These are phyloP conservation scores for Ooceraea biroi DNA, from an alignment of 1,140 invertebrate genomes.

Conservation along the genomic window DNA sequence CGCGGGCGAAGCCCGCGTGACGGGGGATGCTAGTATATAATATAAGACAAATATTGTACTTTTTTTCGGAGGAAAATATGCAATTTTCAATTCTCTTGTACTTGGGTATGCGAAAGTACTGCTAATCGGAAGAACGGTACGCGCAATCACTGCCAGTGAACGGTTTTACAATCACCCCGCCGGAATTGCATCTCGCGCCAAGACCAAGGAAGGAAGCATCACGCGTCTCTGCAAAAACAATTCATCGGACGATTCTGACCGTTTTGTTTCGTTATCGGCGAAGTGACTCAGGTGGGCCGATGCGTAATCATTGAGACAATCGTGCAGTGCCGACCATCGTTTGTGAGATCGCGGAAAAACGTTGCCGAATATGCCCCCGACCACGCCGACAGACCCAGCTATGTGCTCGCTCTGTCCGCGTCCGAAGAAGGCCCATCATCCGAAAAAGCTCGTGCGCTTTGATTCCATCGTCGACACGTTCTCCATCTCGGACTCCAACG, in stretches of 20 bases:
- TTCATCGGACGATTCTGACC: not conserved
- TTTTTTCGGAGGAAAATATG: no score
- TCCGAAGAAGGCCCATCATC: constrained; percentile 84
- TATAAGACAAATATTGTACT: no score
- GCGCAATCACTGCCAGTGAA: constrained; percentile 47
- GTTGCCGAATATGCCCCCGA: constrained; percentile 82
- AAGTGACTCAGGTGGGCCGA: not conserved
- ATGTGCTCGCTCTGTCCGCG: constrained; percentile 89
- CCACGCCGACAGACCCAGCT: constrained; percentile 79
- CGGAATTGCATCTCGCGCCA: not conserved
- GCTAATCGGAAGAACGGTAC: constrained; percentile 10
- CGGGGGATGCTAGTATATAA: no score
- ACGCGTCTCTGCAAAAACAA: constrained; percentile 4
- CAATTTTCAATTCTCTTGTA: no score
- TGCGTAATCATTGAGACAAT: constrained; percentile 38
- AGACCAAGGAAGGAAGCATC: not conserved
- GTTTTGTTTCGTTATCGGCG: not conserved
- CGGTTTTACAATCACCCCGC: constrained; percentile 7
- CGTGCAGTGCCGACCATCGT: constrained; percentile 34
- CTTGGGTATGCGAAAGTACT: no score
- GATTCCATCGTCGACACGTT: constrained; percentile 89
- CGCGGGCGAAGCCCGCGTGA: no score
- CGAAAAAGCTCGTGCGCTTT: constrained; percentile 88
- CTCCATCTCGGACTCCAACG: constrained; percentile 87
- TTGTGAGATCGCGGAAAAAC: constrained; percentile 53